Base-by-base conservation (phyloP, 2,888 invertebrate species). In the Agrilus cyanescens region DNA sequence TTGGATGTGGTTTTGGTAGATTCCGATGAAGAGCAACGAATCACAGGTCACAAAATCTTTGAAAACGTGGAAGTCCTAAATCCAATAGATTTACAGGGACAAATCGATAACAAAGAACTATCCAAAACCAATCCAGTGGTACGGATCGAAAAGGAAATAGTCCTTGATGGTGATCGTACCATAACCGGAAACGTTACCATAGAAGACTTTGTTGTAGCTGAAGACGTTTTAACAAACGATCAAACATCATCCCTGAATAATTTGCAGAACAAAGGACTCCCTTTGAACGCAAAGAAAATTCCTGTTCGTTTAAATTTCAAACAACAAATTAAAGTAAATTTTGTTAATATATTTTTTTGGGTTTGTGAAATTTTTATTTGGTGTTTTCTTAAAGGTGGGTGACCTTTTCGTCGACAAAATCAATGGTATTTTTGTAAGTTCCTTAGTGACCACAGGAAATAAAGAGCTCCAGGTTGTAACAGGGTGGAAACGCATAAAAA, bases 181-280 rank as follows among this genome's bases (percentile, higher is more conserved):
- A 67, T 78, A 14, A 60, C 59, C 7, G 72, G 72, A 2, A 63
- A 71, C 46, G 69, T 71, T 1, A 62, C 58, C 1, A 62, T 78
- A 10, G 64, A 66, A 15, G 53, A 67, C n/a, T 29, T 57, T 7
- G 37, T 76, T 8, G 53, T 50, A 34, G 58, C 61, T 10, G 37
- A 45, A 1, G 64, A 72, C 52, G 47, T 72, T 2, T 45, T 54
- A 13, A 56, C 48, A 8, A 37, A 25, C 38, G 48, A 43, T 47
- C 52, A 50, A 29, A 44, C 34, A 5, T 53, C 53, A 44, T 66
- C 69, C 0, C 42, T 70, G 2, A 55, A 50, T 13, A 52, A 59
- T 34, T 53, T 70, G 14, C 46, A 57, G 5, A 47, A 58, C 4
- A 53, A 61, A 18, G 66, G 61, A 15, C 32, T 72, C 44, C 57